Evolutionary conservation across 2,113 vertebrate genomes (phyloP).

Genomic region (Eubucco bourcierii): DNA sequence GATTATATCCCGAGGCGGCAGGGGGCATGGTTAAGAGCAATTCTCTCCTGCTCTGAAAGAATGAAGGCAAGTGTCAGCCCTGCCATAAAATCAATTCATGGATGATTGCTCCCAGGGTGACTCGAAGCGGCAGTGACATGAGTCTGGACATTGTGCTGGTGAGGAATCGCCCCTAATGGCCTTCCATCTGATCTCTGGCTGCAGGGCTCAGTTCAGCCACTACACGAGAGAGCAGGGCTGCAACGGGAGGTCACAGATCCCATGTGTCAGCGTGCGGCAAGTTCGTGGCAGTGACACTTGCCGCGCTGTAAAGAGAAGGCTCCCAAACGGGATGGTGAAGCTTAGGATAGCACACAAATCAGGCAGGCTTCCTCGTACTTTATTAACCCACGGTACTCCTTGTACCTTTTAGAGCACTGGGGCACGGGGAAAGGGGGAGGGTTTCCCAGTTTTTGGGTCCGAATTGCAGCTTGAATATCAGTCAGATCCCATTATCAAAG

Average conservation of each 20-base stretch:
- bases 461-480: neutral
- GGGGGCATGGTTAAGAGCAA: constrained; percentile 53
- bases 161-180: constrained; percentile 34
- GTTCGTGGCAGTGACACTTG: neutral
- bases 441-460: neutral
- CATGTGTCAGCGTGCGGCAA: neutral
- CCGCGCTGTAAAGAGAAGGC: neutral
- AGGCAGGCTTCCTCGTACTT: neutral
- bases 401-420: neutral
- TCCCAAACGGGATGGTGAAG: neutral
- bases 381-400: neutral
- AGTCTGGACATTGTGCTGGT: constrained; percentile 39
- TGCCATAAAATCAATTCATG: constrained; percentile 53
- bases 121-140: constrained; percentile 24
- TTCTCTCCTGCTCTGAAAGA: neutral
- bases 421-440: no score
- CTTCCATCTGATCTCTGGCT: constrained; percentile 41
- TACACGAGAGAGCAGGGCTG: neutral
- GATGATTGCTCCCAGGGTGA: constrained; percentile 54
- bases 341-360: neutral
- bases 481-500: neutral
- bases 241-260: neutral
- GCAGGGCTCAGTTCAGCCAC: constrained; percentile 26
- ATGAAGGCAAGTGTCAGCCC: constrained; percentile 57
- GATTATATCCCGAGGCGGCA: constrained; percentile 31